These are phyloP conservation scores for Clarias magur DNA, from an alignment of 2,113 vertebrate genomes.

Conservation along the genomic window DNA sequence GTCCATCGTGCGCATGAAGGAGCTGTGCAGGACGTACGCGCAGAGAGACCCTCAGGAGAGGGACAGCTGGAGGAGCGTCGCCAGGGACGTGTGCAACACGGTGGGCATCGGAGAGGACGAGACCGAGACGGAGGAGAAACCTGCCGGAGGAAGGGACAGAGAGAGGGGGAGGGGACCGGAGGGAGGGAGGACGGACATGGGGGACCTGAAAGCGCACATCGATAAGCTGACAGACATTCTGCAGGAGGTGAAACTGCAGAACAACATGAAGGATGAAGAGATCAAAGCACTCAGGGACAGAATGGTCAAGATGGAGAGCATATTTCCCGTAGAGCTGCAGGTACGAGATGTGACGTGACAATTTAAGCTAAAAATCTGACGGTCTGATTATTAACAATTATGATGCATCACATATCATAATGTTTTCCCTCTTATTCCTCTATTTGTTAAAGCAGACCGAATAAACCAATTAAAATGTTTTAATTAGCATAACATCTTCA, in stretches of 20 bases:
- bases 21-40: slow-evolving; percentile 82
- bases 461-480: neutral
- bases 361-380: neutral
- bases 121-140: slow-evolving; percentile 20
- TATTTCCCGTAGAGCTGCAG: slow-evolving; percentile 78
- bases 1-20: slow-evolving; percentile 87
- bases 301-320: slow-evolving; percentile 88
- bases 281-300: slow-evolving; percentile 83
- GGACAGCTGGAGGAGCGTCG: slow-evolving; percentile 82
- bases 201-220: slow-evolving; percentile 86
- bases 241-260: slow-evolving; percentile 89
- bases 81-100: slow-evolving; percentile 85
- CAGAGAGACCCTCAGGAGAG: slow-evolving; percentile 77
- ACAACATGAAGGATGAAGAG: slow-evolving; percentile 90
- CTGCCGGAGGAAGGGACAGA: slow-evolving; percentile 50
- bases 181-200: slow-evolving; percentile 67
- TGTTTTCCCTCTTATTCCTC: neutral
- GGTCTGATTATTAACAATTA: neutral
- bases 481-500: neutral
- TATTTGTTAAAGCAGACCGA: neutral
- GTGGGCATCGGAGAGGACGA: slow-evolving; percentile 80
- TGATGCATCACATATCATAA: neutral
- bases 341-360: slow-evolving; percentile 55
- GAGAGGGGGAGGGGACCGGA: slow-evolving; percentile 43
- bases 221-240: slow-evolving; percentile 87